phyloP scores from a whole-genome alignment of 2,888 invertebrate genomes.

The Chaetogeoica ovagalla region DNA sequence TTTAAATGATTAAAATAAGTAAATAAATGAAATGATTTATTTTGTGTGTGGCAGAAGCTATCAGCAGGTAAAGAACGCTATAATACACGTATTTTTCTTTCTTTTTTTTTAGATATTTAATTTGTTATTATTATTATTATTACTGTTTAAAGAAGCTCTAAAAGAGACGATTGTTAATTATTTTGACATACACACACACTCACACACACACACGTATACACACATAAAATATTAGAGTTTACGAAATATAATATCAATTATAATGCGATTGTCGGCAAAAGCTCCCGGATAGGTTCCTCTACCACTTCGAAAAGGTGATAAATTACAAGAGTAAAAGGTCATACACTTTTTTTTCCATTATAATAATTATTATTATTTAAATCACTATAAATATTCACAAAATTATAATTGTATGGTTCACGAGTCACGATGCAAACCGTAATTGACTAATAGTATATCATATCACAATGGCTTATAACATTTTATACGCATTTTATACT shows the following conservation, averaged over 20 bases:
- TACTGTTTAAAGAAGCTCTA: conserved; percentile 22
- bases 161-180: conserved; percentile 30
- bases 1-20: conserved; percentile 2
- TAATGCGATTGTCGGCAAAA: background rate
- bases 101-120: conserved; percentile 39
- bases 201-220: background rate
- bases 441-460: conserved; percentile 15
- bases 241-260: too few relatives aligned
- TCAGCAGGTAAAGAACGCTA: conserved; percentile 52
- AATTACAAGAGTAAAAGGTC: conserved; percentile 50
- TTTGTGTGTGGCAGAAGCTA: conserved; percentile 47
- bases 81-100: conserved; percentile 45
- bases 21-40: background rate
- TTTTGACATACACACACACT: conserved; percentile 5
- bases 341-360: background rate
- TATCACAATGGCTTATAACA: background rate
- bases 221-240: conserved; percentile 22
- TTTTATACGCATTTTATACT: background rate
- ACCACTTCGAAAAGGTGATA: conserved; percentile 12
- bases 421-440: background rate
- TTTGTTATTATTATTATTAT: conserved; percentile 5
- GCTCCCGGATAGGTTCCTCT: background rate
- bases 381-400: conserved; percentile 17
- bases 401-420: background rate
- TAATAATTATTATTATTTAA: conserved; percentile 20